These are phyloP conservation scores for Rhinopithecus roxellana DNA, from an alignment of 2,113 vertebrate genomes.

Conservation along the genomic window DNA sequence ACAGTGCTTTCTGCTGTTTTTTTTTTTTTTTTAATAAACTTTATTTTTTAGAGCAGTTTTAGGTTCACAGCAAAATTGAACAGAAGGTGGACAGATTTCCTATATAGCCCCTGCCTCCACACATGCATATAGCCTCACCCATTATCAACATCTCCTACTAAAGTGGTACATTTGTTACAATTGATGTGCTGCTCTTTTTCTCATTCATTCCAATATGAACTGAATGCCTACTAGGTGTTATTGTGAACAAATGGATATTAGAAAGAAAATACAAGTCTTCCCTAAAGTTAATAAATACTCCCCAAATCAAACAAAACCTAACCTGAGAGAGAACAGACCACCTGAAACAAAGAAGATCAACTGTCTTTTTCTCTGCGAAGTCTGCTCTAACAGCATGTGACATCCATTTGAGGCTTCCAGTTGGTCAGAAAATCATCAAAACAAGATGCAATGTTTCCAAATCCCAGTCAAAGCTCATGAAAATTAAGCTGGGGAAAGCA, in stretches of 20 bases:
- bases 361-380: slow-evolving; percentile 17
- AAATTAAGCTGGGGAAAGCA: slow-evolving; percentile 49
- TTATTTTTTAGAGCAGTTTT: background rate
- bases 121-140: background rate
- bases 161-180: background rate
- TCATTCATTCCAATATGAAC: background rate
- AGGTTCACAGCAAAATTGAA: background rate
- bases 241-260: background rate
- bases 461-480: background rate
- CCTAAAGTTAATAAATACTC: slow-evolving; percentile 27
- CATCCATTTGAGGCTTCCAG: slow-evolving; percentile 5
- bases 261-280: slow-evolving; percentile 25
- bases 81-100: background rate
- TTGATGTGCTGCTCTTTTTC: background rate
- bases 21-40: background rate
- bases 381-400: slow-evolving; percentile 37
- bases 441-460: slow-evolving; percentile 46
- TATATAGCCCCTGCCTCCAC: background rate
- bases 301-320: background rate
- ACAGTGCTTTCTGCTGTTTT: background rate
- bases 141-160: background rate
- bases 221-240: background rate
- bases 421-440: slow-evolving; percentile 45
- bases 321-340: background rate
- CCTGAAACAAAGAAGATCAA: slow-evolving; percentile 29